phyloP scores from a whole-genome alignment of 2,113 vertebrate species.

The Daboia siamensis region DNA sequence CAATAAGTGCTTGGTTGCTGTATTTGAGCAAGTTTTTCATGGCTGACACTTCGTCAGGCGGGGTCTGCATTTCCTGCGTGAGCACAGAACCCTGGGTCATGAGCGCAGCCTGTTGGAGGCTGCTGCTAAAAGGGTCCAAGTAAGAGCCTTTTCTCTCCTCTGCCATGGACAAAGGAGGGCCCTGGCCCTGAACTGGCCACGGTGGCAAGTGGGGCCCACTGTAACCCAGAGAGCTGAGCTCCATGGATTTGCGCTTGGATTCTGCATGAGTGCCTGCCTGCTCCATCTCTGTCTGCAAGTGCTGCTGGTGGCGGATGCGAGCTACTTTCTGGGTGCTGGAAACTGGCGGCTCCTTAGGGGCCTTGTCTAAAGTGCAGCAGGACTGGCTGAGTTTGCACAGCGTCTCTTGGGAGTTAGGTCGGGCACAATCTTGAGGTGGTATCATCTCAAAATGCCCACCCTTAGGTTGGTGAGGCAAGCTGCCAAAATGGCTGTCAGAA shows the following conservation, averaged over 20 bases:
- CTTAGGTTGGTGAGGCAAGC: slow-evolving; percentile 77
- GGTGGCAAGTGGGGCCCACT: slow-evolving; percentile 77
- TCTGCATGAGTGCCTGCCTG: slow-evolving; percentile 61
- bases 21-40: slow-evolving; percentile 96
- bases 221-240: slow-evolving; percentile 80
- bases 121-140: slow-evolving; percentile 79
- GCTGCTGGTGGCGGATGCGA: slow-evolving; percentile 93
- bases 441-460: slow-evolving; percentile 78
- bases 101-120: slow-evolving; percentile 68
- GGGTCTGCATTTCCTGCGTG: slow-evolving; percentile 75
- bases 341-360: slow-evolving; percentile 65
- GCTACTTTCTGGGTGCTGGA: slow-evolving; percentile 83
- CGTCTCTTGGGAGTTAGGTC: slow-evolving; percentile 69
- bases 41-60: slow-evolving; percentile 84
- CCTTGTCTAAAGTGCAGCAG: slow-evolving; percentile 89
- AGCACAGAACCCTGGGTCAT: slow-evolving; percentile 65
- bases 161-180: slow-evolving; percentile 71
- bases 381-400: slow-evolving; percentile 67
- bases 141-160: slow-evolving; percentile 84
- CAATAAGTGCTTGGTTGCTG: slow-evolving; percentile 88
- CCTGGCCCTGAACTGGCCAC: slow-evolving; percentile 82
- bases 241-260: slow-evolving; percentile 82
- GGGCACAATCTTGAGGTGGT: slow-evolving; percentile 84
- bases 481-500: slow-evolving; percentile 76
- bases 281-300: slow-evolving; percentile 74